A percentile compares a stretch with the other conserved stretches of the same genome.
These are phyloP conservation scores for Toxonevra muliebris DNA, from an alignment of 2,888 invertebrate genomes.

Conservation along the genomic window DNA sequence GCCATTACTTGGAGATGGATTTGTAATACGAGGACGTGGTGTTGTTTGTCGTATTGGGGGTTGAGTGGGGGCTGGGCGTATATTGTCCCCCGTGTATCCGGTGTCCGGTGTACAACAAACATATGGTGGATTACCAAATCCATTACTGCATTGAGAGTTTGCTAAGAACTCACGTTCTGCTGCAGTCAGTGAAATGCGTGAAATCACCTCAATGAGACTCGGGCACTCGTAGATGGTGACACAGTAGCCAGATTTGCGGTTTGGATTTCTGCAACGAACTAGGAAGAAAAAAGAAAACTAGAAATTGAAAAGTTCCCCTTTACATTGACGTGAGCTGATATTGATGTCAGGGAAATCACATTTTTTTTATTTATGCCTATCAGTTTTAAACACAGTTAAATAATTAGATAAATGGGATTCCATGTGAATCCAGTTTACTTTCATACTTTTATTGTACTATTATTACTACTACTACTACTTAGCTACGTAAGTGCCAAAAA, in stretches of 20 bases:
- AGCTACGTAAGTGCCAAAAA: too few relatives aligned
- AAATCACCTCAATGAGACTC: constrained; percentile 47
- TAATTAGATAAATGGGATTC: too few relatives aligned
- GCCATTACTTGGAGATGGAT: constrained; percentile 41
- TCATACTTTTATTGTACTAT: too few relatives aligned
- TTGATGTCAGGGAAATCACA: too few relatives aligned
- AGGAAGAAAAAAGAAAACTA: neutral
- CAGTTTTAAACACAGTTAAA: too few relatives aligned
- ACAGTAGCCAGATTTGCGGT: constrained; percentile 54
- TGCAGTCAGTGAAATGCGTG: constrained; percentile 36
- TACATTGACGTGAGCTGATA: too few relatives aligned
- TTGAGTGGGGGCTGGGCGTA: constrained; percentile 17
- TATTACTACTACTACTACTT: too few relatives aligned
- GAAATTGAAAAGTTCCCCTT: too few relatives aligned
- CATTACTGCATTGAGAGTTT: constrained; percentile 54
- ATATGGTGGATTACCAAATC: constrained; percentile 51
- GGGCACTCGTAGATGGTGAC: constrained; percentile 59
- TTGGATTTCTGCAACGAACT: constrained; percentile 68
- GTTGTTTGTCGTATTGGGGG: constrained; percentile 5
- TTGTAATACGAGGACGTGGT: constrained; percentile 3
- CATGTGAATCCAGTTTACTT: too few relatives aligned
- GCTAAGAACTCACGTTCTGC: constrained; percentile 50
- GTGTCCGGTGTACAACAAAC: constrained; percentile 59
- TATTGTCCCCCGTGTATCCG: constrained; percentile 33
- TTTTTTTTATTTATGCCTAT: too few relatives aligned